These are phyloP conservation scores for Ceyx margarethae DNA, from an alignment of 2,113 vertebrate species.

Conservation along the genomic window DNA sequence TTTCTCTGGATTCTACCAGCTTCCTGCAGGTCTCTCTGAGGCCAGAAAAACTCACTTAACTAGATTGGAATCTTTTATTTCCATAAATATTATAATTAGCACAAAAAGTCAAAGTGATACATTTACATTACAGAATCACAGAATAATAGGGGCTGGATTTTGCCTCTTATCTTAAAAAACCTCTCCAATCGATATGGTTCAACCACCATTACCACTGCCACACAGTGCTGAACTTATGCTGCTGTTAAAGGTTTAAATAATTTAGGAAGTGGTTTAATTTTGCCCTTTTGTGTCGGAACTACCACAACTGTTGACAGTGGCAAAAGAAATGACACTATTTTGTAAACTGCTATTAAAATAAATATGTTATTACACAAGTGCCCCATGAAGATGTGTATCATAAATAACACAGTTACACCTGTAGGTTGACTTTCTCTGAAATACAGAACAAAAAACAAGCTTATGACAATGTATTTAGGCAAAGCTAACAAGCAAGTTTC, in stretches of 20 bases:
- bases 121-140: neutral
- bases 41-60: neutral
- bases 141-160: too few relatives aligned
- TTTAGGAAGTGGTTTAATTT: neutral
- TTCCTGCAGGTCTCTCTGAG: neutral
- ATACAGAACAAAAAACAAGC: neutral
- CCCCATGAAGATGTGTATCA: neutral
- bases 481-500: neutral
- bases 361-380: neutral
- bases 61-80: neutral
- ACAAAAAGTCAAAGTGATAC: neutral
- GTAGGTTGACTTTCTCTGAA: neutral
- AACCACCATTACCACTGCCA: neutral
- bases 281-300: neutral
- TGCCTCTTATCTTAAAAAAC: neutral
- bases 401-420: neutral
- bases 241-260: neutral
- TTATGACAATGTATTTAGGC: neutral
- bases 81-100: neutral
- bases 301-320: neutral
- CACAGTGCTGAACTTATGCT: neutral
- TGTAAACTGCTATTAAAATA: neutral
- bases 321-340: neutral
- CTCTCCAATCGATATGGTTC: neutral
- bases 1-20: neutral